Percentiles rank a stretch among this genome's conserved stretches.
Conservation (phyloP, 2,113 vertebrate species). For the Rhinolophus ferrumequinum region DNA sequence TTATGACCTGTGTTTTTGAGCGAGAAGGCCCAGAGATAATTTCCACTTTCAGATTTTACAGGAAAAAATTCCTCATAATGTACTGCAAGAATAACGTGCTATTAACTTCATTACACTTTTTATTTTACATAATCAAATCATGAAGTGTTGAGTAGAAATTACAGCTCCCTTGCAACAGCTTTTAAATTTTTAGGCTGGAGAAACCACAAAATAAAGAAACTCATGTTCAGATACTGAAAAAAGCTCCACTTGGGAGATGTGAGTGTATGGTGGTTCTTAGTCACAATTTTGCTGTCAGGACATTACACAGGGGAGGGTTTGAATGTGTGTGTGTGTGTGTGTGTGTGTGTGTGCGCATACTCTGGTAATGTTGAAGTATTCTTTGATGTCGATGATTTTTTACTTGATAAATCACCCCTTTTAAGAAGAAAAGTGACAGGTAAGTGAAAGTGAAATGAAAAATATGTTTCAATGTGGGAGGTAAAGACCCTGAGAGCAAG, state of each 20-base stretch:
- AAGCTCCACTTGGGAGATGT: not conserved
- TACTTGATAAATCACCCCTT: constrained; percentile 48
- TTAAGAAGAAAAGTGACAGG: constrained; percentile 44
- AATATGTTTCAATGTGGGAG: constrained; percentile 40
- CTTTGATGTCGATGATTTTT: constrained; percentile 38
- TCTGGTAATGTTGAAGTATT: not conserved
- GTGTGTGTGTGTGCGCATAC: rapidly evolving
- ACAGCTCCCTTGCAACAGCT: not conserved
- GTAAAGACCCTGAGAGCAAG: constrained; percentile 39
- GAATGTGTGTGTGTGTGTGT: not conserved
- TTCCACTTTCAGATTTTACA: constrained; percentile 46
- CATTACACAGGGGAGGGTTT: not conserved
- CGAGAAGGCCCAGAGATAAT: constrained; percentile 56
- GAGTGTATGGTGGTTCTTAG: not conserved
- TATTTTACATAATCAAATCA: constrained; percentile 66
- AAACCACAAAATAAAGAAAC: constrained; percentile 38
- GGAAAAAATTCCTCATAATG: constrained; percentile 38
- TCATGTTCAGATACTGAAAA: not conserved
- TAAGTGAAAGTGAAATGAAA: constrained; percentile 65
- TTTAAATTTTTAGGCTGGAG: constrained; percentile 45
- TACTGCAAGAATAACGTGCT: constrained; percentile 45
- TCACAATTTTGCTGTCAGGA: constrained; percentile 15
- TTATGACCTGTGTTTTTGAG: constrained; percentile 34
- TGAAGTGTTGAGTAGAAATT: constrained; percentile 60
- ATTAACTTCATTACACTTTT: constrained; percentile 69